These are phyloP conservation scores for Ginglymostoma cirratum DNA, from an alignment of 2,113 vertebrate genomes.

Conservation along the genomic window DNA sequence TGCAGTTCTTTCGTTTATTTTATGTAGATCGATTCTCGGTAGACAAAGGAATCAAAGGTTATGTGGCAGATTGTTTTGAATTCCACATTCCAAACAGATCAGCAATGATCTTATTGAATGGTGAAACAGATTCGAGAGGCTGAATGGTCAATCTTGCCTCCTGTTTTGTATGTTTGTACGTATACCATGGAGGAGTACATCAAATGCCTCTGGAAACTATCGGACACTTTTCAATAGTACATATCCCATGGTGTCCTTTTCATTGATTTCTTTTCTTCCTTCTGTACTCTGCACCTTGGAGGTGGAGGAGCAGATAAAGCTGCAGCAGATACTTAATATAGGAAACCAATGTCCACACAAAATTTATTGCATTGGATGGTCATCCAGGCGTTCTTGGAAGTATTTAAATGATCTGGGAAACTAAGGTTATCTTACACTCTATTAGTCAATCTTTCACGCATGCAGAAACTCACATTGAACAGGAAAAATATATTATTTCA, in stretches of 20 bases:
- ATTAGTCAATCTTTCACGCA: background rate
- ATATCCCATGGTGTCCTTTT: background rate
- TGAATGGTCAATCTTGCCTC: too few relatives aligned
- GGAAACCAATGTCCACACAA: background rate
- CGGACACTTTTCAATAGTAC: background rate
- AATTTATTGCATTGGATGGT: background rate
- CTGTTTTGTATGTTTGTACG: too few relatives aligned
- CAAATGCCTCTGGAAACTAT: background rate
- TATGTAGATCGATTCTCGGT: too few relatives aligned
- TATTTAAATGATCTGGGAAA: background rate
- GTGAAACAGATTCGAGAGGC: too few relatives aligned
- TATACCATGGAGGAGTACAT: background rate
- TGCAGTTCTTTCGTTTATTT: too few relatives aligned
- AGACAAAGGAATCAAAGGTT: too few relatives aligned
- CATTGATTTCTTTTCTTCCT: background rate
- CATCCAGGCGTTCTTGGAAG: background rate
- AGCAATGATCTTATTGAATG: too few relatives aligned
- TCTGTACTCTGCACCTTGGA: background rate
- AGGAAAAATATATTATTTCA: background rate
- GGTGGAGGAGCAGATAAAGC: background rate
- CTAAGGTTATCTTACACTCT: background rate
- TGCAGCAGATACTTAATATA: background rate
- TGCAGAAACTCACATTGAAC: background rate
- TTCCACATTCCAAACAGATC: too few relatives aligned
- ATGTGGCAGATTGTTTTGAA: too few relatives aligned